These are phyloP conservation scores for Condylostylus longicornis DNA, from an alignment of 1,140 invertebrate species.

Conservation along the genomic window DNA sequence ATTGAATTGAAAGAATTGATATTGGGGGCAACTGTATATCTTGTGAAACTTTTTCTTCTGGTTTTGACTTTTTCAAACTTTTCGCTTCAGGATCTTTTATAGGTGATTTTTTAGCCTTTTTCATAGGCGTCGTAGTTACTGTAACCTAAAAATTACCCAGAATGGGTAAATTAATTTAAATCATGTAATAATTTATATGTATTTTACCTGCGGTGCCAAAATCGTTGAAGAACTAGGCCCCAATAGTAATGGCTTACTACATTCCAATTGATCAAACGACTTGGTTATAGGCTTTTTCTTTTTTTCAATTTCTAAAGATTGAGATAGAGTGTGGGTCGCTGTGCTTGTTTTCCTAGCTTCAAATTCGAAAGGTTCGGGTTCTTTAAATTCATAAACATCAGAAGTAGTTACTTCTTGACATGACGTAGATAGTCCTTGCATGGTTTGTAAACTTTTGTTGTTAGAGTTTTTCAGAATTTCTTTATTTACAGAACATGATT, in stretches of 20 bases:
- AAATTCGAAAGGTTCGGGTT: slow-evolving; percentile 72
- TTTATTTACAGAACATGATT: no score
- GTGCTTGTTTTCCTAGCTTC: slow-evolving; percentile 41
- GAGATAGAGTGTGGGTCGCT: slow-evolving; percentile 6
- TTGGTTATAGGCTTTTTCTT: slow-evolving; percentile 1
- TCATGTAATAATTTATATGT: no score
- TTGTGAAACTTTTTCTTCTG: slow-evolving; percentile 8
- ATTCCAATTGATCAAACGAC: no score
- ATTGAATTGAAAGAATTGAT: no score
- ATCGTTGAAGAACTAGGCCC: no score
- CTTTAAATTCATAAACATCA: slow-evolving; percentile 78
- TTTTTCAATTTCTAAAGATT: slow-evolving; percentile 2
- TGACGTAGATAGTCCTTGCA: no score
- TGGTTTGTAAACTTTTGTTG: no score
- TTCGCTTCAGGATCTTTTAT: slow-evolving; percentile 24
- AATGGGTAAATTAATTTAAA: no score
- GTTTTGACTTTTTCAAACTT: slow-evolving; percentile 6
- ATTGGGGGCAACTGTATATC: no score
- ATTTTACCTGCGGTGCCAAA: no score
- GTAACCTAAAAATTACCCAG: not conserved
- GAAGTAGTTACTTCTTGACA: slow-evolving; percentile 15
- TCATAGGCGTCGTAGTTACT: slow-evolving; percentile 6
- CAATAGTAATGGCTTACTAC: no score
- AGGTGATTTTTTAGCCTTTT: slow-evolving; percentile 26
- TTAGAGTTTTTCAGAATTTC: slow-evolving; percentile 24